Percentiles rank a stretch among this genome's conserved stretches.
Conservation (phyloP, 2,797 vertebrate genomes). For the Mionectes olivaceus region DNA sequence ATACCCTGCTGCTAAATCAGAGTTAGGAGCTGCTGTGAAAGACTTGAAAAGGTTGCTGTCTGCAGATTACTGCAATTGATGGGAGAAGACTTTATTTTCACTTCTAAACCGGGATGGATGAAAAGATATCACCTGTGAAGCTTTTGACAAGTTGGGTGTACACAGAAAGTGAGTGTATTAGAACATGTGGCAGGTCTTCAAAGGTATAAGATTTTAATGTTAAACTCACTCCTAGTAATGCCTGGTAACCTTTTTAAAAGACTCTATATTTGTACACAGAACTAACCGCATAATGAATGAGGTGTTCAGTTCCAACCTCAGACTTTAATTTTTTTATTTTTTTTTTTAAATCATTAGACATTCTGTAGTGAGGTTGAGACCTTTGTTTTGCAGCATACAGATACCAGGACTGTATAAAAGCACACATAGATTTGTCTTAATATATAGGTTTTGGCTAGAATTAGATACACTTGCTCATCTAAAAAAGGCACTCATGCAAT, state of each 20-base stretch:
- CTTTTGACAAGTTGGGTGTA: background rate
- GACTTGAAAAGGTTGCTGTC: background rate
- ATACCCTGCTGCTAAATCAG: background rate
- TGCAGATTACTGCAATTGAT: background rate
- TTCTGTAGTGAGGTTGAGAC: background rate
- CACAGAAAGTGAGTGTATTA: background rate
- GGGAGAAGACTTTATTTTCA: background rate
- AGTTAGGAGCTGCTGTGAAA: background rate
- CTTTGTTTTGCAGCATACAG: background rate
- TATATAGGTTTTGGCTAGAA: background rate
- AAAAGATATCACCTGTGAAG: background rate
- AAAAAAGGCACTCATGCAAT: background rate
- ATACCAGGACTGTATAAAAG: background rate
- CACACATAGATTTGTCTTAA: background rate
- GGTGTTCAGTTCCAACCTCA: background rate
- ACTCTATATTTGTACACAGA: background rate
- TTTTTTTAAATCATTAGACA: background rate
- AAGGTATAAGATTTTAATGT: background rate
- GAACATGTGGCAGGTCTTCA: background rate
- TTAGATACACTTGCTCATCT: background rate
- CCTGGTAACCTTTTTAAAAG: background rate
- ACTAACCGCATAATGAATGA: background rate
- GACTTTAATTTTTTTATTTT: background rate
- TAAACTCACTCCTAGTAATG: background rate
- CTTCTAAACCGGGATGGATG: background rate